Evolutionary conservation across 2,797 vertebrate genomes (phyloP), one percentile per base, ranked within the genome.

Genomic region (Salarias fasciatus): DNA sequence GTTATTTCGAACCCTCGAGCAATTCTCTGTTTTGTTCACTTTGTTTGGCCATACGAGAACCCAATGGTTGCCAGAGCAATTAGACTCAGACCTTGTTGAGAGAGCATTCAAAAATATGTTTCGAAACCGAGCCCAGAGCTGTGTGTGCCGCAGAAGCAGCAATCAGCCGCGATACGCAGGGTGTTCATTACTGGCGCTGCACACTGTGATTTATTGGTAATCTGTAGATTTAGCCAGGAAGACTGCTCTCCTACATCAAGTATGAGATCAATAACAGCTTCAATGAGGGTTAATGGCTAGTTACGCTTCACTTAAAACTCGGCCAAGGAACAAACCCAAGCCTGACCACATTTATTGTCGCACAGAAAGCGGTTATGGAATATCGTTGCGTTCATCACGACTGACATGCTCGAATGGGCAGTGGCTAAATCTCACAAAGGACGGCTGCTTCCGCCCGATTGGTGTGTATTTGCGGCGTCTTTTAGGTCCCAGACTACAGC

Each of bases 41-140:
- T 69, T 70, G 51, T 77, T 77, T 69, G 74, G 60, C 56, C 63
- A 28, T 67, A 65, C 59, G 63, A 82, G 69, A 82, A 60, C 55
- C 53, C 43, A 40, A 36, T 2, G 48, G 69, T 61, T 77, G 72
- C 79, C 64, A 69, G 78, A 62, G 71, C 58, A 78, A 79, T 83
- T 84, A 81, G 14, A 76, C 54, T 59, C 64, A 78, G 63, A 67
- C 62, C 71, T 81, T 72, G 69, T 71, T 69, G 64, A 63, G 63
- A 73, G 66, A 76, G 48, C 30, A 69, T 74, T 78, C 29, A 45
- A 56, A 24, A 81, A 69, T 48, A 35, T 6, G 15, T 68, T 82
- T 71, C 35, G 57, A 48, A 69, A 65, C 44, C 24, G 62, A 63
- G 43, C 73, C 53, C 38, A 53, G 54, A 71, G 69, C 62, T 64